A percentile compares a stretch with the other conserved stretches of the same genome.
Conservation (phyloP, 2,888 invertebrate genomes). For the Chrysolina americana region DNA sequence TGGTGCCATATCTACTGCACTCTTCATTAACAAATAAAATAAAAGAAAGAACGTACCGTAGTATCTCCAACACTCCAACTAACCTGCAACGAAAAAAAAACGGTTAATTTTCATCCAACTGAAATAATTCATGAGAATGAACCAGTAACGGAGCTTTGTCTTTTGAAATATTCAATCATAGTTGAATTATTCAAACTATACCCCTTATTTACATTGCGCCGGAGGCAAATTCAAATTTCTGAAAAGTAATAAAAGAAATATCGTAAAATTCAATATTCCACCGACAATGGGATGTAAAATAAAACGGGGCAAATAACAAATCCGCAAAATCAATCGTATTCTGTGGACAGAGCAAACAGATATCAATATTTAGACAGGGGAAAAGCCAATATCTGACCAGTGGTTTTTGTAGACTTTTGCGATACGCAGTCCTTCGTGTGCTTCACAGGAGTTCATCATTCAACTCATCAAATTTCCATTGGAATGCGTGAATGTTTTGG, state of each 20-base stretch:
- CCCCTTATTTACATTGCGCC: conserved; percentile 32
- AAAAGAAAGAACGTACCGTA: conserved; percentile 18
- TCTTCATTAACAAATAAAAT: background rate
- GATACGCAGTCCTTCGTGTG: background rate
- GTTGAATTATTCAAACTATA: conserved; percentile 27
- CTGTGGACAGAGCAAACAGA: conserved; percentile 61
- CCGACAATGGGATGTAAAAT: conserved; percentile 59
- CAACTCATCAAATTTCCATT: background rate
- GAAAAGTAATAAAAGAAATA: conserved; percentile 53
- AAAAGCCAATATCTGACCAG: conserved; percentile 31
- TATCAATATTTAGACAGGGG: conserved; percentile 60
- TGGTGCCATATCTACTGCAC: background rate
- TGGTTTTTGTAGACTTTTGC: conserved; percentile 5
- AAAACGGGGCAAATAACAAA: conserved; percentile 61
- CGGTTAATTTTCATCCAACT: background rate
- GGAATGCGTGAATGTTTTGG: too few relatives aligned
- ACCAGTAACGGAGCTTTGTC: conserved; percentile 9
- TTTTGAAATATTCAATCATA: conserved; percentile 23
- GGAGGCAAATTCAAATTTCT: conserved; percentile 30
- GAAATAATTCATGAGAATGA: conserved; percentile 17
- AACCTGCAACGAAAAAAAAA: conserved; percentile 28
- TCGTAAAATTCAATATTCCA: conserved; percentile 55
- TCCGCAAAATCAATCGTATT: conserved; percentile 63
- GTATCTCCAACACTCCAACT: conserved; percentile 24
- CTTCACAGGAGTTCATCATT: background rate